phyloP scores from a whole-genome alignment of 2,113 vertebrate species.

The Noctilio leporinus region DNA sequence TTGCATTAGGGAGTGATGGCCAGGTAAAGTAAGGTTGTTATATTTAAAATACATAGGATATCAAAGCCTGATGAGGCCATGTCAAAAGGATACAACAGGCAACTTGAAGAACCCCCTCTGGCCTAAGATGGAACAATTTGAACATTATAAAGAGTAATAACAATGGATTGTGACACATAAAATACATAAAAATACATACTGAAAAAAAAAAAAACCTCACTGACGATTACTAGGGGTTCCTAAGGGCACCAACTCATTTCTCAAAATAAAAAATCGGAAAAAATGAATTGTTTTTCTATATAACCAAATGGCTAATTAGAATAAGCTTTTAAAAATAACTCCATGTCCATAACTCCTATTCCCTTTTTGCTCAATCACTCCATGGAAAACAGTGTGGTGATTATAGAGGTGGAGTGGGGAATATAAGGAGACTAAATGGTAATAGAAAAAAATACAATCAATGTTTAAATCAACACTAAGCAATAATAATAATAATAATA shows the following conservation, averaged over 20 bases:
- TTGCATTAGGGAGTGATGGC: neutral
- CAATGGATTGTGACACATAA: neutral
- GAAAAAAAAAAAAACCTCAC: neutral
- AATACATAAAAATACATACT: neutral
- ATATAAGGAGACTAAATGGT: too few species aligned
- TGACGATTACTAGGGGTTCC: neutral
- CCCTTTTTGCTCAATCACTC: too few species aligned
- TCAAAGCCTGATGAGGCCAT: neutral
- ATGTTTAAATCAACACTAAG: too few species aligned
- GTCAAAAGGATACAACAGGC: neutral
- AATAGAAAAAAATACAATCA: too few species aligned
- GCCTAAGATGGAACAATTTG: neutral
- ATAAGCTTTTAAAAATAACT: neutral
- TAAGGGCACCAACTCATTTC: neutral
- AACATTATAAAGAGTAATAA: neutral
- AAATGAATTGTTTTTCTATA: constrained; percentile 3
- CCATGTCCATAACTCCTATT: too few species aligned
- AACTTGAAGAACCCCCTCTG: neutral
- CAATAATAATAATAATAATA: too few species aligned
- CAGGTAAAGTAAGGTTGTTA: neutral
- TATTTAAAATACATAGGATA: neutral
- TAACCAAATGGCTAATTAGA: neutral
- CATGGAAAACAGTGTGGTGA: too few species aligned
- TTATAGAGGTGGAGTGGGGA: too few species aligned
- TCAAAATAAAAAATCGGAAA: constrained; percentile 24